These are phyloP conservation scores for Rhagoletis zephyria DNA, from an alignment of 1,140 invertebrate genomes.

Conservation along the genomic window DNA sequence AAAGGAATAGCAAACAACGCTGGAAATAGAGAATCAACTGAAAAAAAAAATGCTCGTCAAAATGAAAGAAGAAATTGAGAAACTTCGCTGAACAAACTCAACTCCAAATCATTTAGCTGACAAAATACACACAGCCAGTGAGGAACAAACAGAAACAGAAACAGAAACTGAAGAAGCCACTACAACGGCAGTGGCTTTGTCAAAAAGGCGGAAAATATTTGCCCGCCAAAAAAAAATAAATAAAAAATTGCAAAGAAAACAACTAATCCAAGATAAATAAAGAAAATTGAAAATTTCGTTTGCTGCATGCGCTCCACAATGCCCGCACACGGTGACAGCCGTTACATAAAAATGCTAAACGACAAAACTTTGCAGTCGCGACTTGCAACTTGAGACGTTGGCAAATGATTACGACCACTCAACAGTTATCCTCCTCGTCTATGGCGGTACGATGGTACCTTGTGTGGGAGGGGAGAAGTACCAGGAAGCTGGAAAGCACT, in stretches of 20 bases:
- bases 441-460: not conserved
- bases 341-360: constrained; percentile 49
- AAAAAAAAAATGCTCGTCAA: not conserved
- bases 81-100: constrained; percentile 2
- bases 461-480: not conserved
- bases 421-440: not conserved
- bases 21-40: not conserved
- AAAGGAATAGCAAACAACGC: not conserved
- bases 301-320: not conserved
- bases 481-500: not conserved
- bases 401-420: not conserved
- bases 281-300: not conserved
- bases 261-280: not conserved
- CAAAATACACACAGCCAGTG: not conserved
- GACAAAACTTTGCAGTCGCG: constrained; percentile 6
- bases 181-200: not conserved
- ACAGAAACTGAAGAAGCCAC: not conserved
- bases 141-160: not conserved
- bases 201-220: constrained; percentile 32
- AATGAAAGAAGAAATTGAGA: constrained; percentile 23
- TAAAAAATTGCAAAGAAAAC: constrained; percentile 15
- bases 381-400: not conserved
- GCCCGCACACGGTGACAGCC: constrained; percentile 9
- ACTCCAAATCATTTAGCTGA: constrained; percentile 3
- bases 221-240: not conserved